phyloP scores from a whole-genome alignment of 2,888 invertebrate genomes.

The Nomada fabriciana region DNA sequence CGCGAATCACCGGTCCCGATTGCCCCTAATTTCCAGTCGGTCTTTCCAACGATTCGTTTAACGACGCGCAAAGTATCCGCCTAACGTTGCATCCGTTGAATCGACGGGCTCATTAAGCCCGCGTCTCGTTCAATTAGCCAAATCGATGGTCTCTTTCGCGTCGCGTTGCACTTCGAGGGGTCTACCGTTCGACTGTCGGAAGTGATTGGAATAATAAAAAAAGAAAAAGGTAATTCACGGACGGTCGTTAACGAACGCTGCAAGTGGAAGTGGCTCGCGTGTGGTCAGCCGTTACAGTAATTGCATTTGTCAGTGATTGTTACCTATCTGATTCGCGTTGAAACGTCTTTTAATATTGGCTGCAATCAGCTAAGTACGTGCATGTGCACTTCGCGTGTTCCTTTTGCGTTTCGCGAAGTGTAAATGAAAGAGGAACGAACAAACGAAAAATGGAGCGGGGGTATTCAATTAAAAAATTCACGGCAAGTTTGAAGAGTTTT shows the following conservation, averaged over 20 bases:
- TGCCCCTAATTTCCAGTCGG: constrained; percentile 19
- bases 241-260: no score
- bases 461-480: constrained; percentile 9
- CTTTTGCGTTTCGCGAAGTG: not conserved
- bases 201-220: no score
- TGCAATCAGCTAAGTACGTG: no score
- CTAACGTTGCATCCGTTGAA: not conserved
- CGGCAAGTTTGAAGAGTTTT: not conserved
- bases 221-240: no score
- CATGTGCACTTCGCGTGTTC: no score
- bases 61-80: constrained; percentile 4
- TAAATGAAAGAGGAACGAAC: not conserved
- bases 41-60: constrained; percentile 6
- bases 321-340: no score
- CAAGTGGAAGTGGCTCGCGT: not conserved
- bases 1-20: constrained; percentile 4
- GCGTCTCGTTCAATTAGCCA: constrained; percentile 26
- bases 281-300: not conserved
- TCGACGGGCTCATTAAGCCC: constrained; percentile 30
- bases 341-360: no score
- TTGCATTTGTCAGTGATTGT: no score
- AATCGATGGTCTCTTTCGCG: not conserved
- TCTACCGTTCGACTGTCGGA: no score
- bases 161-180: not conserved
- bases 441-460: not conserved